These are phyloP conservation scores for Dexiosoma caninum DNA, from an alignment of 2,888 invertebrate species.

Conservation along the genomic window DNA sequence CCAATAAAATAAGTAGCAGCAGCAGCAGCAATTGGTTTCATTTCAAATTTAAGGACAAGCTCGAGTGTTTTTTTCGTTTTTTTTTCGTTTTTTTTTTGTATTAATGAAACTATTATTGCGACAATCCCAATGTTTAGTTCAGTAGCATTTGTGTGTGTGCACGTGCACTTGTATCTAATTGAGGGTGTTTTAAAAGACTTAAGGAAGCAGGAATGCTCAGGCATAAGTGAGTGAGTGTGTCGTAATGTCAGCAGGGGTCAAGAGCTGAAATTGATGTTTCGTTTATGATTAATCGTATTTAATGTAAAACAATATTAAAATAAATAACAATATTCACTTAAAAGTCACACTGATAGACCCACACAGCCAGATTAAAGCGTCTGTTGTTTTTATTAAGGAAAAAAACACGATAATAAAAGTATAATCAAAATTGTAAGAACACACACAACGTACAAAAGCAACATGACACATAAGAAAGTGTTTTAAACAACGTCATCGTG, in stretches of 20 bases:
- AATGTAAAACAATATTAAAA: conserved; percentile 21
- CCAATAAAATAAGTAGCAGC: conserved; percentile 54
- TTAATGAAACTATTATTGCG: conserved; percentile 54
- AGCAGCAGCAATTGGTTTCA: conserved; percentile 59
- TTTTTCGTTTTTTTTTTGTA: too few relatives aligned
- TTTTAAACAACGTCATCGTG: conserved; percentile 15
- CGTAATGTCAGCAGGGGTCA: conserved; percentile 72
- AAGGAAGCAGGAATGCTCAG: neutral
- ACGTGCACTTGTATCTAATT: conserved; percentile 27
- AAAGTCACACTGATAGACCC: conserved; percentile 32
- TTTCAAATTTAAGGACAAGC: conserved; percentile 42
- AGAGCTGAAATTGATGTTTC: conserved; percentile 78
- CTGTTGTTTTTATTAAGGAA: conserved; percentile 38
- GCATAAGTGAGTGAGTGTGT: conserved; percentile 16
- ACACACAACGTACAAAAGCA: conserved; percentile 9
- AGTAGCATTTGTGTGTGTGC: conserved; percentile 6
- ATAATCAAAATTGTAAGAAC: conserved; percentile 34
- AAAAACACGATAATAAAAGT: conserved; percentile 53
- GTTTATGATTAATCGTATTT: conserved; percentile 77
- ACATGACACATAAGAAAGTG: conserved; percentile 10
- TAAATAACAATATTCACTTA: conserved; percentile 45
- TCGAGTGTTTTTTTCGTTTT: conserved; percentile 56
- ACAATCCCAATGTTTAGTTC: conserved; percentile 44
- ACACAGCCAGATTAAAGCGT: conserved; percentile 26
- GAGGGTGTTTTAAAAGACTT: conserved; percentile 37